phyloP scores from a whole-genome alignment of 2,888 invertebrate genomes.

The Brachyopa scutellaris region DNA sequence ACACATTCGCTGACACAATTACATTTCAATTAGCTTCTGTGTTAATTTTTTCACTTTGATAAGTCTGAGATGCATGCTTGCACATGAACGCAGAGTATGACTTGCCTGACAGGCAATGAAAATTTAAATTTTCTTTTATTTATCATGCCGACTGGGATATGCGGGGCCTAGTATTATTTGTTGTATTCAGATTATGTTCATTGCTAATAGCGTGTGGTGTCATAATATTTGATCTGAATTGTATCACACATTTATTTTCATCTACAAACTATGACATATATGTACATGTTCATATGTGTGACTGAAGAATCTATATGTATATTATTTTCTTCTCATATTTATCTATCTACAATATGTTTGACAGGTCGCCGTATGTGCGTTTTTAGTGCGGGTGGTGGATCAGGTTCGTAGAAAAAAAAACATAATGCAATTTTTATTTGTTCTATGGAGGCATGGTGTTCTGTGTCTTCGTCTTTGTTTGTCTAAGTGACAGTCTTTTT shows the following conservation, averaged over 20 bases:
- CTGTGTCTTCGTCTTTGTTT: conserved; percentile 16
- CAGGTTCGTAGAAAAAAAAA: conserved; percentile 68
- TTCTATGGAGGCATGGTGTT: conserved; percentile 34
- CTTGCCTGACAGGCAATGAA: conserved; percentile 6
- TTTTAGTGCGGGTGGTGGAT: conserved; percentile 57
- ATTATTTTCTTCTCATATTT: no score
- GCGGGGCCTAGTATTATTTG: neutral
- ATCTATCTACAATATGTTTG: conserved; percentile 43
- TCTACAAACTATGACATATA: neutral
- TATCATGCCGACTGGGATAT: no score
- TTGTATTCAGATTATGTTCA: neutral
- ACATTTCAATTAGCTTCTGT: conserved; percentile 67
- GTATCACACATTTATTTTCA: conserved; percentile 16
- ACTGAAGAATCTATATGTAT: no score
- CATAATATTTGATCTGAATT: conserved; percentile 50
- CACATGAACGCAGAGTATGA: conserved; percentile 15
- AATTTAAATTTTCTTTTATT: no score
- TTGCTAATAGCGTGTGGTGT: conserved; percentile 22
- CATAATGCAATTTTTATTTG: conserved; percentile 36
- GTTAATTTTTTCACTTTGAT: conserved; percentile 47
- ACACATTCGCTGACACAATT: conserved; percentile 74
- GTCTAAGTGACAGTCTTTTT: conserved; percentile 9
- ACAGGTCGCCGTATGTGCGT: conserved; percentile 74
- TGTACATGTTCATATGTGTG: no score
- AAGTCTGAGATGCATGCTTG: conserved; percentile 16